A percentile compares a stretch with the other conserved stretches of the same genome.
phyloP scores from a whole-genome alignment of 2,888 invertebrate genomes.

The Torymus aiolomorphi region DNA sequence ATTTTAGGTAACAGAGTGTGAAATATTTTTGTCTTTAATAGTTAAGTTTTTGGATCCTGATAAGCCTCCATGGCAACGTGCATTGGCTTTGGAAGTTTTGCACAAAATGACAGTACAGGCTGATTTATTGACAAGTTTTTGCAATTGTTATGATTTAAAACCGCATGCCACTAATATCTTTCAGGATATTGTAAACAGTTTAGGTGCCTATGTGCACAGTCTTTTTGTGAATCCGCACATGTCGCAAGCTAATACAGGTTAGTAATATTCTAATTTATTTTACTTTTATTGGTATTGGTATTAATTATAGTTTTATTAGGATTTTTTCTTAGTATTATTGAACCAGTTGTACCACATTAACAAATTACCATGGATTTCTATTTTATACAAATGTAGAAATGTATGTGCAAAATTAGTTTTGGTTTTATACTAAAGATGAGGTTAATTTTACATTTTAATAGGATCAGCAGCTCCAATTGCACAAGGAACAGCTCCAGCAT shows the following conservation, averaged over 20 bases:
- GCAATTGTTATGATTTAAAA: conserved; percentile 96
- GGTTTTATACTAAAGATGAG: background rate
- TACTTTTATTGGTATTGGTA: background rate
- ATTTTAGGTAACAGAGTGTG: conserved; percentile 94
- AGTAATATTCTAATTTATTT: conserved; percentile 35
- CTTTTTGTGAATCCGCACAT: conserved; percentile 87
- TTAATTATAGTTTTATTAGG: too few species aligned
- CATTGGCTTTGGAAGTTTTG: conserved; percentile 95
- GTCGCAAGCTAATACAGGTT: conserved; percentile 75
- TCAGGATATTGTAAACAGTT: conserved; percentile 94
- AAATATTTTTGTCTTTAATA: conserved; percentile 97
- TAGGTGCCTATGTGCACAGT: conserved; percentile 96
- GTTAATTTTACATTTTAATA: conserved; percentile 39
- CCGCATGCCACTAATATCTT: conserved; percentile 95
- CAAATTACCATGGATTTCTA: too few species aligned
- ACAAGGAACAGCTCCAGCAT: conserved; percentile 81
- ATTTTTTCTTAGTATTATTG: too few species aligned
- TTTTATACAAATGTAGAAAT: too few species aligned
- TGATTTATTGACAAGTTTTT: conserved; percentile 91
- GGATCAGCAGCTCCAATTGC: conserved; percentile 75
- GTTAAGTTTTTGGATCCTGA: conserved; percentile 98
- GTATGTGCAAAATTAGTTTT: too few species aligned
- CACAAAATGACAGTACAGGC: conserved; percentile 95
- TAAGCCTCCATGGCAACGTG: conserved; percentile 97
- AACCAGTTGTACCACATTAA: too few species aligned